These are phyloP conservation scores for Morpho deidamia DNA, from an alignment of 2,888 invertebrate genomes.

Conservation along the genomic window DNA sequence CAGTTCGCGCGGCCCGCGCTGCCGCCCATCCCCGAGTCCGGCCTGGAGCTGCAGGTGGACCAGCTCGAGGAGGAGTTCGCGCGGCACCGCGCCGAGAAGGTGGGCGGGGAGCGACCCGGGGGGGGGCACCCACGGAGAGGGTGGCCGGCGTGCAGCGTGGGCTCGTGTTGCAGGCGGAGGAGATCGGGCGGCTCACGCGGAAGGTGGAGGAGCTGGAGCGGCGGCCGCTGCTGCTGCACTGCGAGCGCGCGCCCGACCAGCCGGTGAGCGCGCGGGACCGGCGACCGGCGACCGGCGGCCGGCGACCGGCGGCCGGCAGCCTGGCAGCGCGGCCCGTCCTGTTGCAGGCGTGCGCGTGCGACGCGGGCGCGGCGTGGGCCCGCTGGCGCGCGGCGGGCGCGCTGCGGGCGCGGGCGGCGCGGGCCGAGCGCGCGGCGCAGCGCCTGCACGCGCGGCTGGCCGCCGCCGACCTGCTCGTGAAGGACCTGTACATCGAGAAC, in stretches of 20 bases:
- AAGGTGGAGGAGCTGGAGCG: slow-evolving; percentile 16
- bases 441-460: slow-evolving; percentile 69
- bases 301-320: slow-evolving; percentile 82
- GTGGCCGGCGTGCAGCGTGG: slow-evolving; percentile 82
- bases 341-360: slow-evolving; percentile 24
- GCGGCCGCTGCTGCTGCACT: too few species aligned
- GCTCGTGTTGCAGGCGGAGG: slow-evolving; percentile 62
- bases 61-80: slow-evolving; percentile 85
- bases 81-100: slow-evolving; percentile 29
- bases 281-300: slow-evolving; percentile 87
- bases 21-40: slow-evolving; percentile 88
- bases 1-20: slow-evolving; percentile 80
- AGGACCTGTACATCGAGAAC: slow-evolving; percentile 90
- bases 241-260: slow-evolving; percentile 10
- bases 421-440: slow-evolving; percentile 84
- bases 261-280: slow-evolving; percentile 51
- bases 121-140: slow-evolving; percentile 53
- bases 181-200: neutral
- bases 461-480: slow-evolving; percentile 51
- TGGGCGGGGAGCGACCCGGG: neutral
- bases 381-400: slow-evolving; percentile 55
- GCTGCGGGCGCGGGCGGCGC: slow-evolving; percentile 74
- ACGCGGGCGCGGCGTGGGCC: slow-evolving; percentile 81
- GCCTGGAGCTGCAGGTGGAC: slow-evolving; percentile 81
- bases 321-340: slow-evolving; percentile 78